Base-by-base conservation (phyloP, 2,797 vertebrate genomes). In the Peromyscus eremicus region DNA sequence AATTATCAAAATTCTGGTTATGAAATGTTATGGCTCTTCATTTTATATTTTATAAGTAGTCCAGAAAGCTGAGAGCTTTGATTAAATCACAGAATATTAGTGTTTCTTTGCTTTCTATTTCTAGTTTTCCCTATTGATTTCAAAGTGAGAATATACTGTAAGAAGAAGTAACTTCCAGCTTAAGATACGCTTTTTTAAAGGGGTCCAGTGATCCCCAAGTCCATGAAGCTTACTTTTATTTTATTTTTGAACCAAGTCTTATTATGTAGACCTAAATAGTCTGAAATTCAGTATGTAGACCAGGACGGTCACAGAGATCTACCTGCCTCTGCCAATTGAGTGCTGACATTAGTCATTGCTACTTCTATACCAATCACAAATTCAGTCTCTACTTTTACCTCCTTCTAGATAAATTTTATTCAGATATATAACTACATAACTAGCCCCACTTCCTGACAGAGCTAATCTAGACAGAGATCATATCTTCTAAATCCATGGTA, bases 41-140 rank as follows among this genome's bases (percentile, higher is more conserved):
- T 79, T 80, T 87, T 68, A 73, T 29, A 76, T 49, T 83, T 92
- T 92, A 19, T n/a, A 94, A 87, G 60, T 64, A n/a, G 16, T 73
- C 32, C 46, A 93, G 13, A 52, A 66, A 49, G 62, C 16, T 68
- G 16, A 46, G 32, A 66, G 37, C 40, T 49, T 62, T 66, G 29
- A 66, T 29, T 62, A 34, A 34, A 43, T 68, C 29, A 34, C 10
- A 66, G 29, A 46, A 64, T 46, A 49, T 25, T 34, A 68, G 40
- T 60, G 19, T 66, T 29, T 10, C 0, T 6, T 23, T 27, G 80
- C 27, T 49, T 6, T 25, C 8, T 34, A 60, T 90, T 90, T 83
- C 13, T 62, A 49, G 73, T 62, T 70, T 12, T 9, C 1, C 16
- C 1, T 10, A 55, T 52, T 83, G 14, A 62, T 89, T 46, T 80